phyloP scores from a whole-genome alignment of 2,113 vertebrate genomes.

The Atrichornis clamosus region DNA sequence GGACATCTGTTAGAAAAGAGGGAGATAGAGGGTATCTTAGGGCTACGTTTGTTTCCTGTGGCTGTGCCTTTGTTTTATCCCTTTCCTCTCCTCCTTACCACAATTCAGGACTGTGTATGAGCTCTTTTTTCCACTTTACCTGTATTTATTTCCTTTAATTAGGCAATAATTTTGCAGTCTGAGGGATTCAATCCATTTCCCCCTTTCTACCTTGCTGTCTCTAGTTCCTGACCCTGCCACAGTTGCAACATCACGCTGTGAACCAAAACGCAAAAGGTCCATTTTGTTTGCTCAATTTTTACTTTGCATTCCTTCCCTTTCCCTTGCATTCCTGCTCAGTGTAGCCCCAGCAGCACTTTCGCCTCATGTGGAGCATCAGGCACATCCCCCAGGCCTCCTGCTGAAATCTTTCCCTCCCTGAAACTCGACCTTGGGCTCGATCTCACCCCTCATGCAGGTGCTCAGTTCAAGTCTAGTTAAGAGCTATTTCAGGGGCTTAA shows the following conservation, averaged over 20 bases:
- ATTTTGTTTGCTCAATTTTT: background rate
- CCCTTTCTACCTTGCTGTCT: background rate
- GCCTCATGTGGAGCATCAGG: background rate
- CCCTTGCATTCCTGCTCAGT: background rate
- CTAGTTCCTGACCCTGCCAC: background rate
- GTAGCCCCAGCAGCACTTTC: background rate
- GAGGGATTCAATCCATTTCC: background rate
- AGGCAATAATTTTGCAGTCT: background rate
- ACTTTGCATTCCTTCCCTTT: background rate
- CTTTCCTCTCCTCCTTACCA: background rate
- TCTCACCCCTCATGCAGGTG: background rate
- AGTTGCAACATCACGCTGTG: background rate
- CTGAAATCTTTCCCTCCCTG: background rate
- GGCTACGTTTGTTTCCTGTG: slow-evolving; percentile 19
- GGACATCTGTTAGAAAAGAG: background rate
- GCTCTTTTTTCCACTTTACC: background rate
- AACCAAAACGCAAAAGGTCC: background rate
- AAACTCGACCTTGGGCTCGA: background rate
- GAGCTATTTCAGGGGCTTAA: background rate
- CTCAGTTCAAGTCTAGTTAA: background rate
- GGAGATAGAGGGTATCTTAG: background rate
- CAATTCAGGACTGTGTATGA: background rate
- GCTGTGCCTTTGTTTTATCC: background rate
- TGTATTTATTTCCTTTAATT: background rate
- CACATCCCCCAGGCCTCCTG: background rate